Conservation (phyloP, 2,888 invertebrate species). For the Troides aeacus region DNA sequence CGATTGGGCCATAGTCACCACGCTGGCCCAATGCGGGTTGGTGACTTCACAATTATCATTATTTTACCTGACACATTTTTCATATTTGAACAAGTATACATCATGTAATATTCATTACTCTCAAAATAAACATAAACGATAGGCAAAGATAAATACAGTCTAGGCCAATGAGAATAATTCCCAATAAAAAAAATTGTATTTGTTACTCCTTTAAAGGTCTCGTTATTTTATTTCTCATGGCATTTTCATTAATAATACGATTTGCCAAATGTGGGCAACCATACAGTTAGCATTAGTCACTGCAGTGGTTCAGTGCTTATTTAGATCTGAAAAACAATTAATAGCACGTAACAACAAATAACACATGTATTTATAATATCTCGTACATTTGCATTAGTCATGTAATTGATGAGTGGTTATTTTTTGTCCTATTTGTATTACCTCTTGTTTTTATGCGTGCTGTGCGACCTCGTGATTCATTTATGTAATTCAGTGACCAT, state of each 20-base stretch:
- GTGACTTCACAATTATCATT: too few species aligned
- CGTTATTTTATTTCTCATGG: neutral
- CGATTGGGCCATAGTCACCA: too few species aligned
- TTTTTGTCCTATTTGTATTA: neutral
- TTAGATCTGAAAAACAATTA: conserved; percentile 13
- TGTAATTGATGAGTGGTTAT: conserved; percentile 5
- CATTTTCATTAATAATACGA: too few species aligned
- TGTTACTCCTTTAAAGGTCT: too few species aligned
- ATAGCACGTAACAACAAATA: conserved; percentile 16
- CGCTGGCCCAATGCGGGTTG: too few species aligned
- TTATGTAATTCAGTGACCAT: neutral
- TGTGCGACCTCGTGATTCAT: neutral
- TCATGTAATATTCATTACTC: too few species aligned
- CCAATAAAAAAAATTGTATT: too few species aligned
- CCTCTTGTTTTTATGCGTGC: neutral
- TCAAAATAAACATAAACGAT: too few species aligned
- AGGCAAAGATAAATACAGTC: too few species aligned
- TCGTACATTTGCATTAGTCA: conserved; percentile 11
- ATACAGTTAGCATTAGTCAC: conserved; percentile 19
- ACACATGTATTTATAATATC: conserved; percentile 14
- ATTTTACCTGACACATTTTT: too few species aligned
- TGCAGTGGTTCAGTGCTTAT: conserved; percentile 10
- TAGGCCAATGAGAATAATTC: too few species aligned
- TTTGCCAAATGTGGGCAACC: conserved; percentile 9
- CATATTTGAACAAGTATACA: too few species aligned